These are phyloP conservation scores for Acronicta alni DNA, from an alignment of 2,888 invertebrate genomes.

Conservation along the genomic window DNA sequence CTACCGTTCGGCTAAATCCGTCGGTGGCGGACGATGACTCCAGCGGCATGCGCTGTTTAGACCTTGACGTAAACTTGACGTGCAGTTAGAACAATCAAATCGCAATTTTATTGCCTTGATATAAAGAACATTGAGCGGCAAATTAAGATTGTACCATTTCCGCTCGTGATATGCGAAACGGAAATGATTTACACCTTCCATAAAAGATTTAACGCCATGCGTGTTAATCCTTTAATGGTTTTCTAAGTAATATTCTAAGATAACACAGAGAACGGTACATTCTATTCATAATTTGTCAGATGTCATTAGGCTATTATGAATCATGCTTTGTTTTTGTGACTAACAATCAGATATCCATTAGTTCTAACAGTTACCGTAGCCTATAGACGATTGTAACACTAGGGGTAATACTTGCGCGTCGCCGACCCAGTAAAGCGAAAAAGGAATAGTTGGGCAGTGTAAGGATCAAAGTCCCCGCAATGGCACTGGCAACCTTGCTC, in stretches of 20 bases:
- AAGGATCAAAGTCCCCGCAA: too few relatives aligned
- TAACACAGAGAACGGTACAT: constrained; percentile 12
- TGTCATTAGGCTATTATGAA: constrained; percentile 6
- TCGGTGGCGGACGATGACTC: constrained; percentile 86
- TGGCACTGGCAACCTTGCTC: too few relatives aligned
- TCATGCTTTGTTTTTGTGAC: not conserved
- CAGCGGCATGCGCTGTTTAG: constrained; percentile 78
- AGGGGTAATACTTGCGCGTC: too few relatives aligned
- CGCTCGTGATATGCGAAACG: constrained; percentile 41
- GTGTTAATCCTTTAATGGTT: constrained; percentile 17
- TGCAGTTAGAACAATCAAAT: constrained; percentile 64
- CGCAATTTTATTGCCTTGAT: constrained; percentile 59
- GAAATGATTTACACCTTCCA: constrained; percentile 51
- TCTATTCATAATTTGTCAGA: constrained; percentile 1
- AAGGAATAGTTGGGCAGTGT: too few relatives aligned
- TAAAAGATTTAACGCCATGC: constrained; percentile 31
- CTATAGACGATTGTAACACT: too few relatives aligned
- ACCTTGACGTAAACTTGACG: constrained; percentile 76
- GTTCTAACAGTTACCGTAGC: constrained; percentile 2
- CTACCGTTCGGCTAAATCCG: constrained; percentile 83
- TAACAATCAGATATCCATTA: constrained; percentile 20
- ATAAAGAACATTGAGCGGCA: constrained; percentile 42
- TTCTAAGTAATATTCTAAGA: constrained; percentile 8
- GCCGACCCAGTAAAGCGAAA: too few relatives aligned
- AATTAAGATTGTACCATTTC: constrained; percentile 39